A percentile compares a stretch with the other conserved stretches of the same genome.
Evolutionary conservation across 2,113 vertebrate genomes (phyloP).

Genomic region (Oxyruncus cristatus): DNA sequence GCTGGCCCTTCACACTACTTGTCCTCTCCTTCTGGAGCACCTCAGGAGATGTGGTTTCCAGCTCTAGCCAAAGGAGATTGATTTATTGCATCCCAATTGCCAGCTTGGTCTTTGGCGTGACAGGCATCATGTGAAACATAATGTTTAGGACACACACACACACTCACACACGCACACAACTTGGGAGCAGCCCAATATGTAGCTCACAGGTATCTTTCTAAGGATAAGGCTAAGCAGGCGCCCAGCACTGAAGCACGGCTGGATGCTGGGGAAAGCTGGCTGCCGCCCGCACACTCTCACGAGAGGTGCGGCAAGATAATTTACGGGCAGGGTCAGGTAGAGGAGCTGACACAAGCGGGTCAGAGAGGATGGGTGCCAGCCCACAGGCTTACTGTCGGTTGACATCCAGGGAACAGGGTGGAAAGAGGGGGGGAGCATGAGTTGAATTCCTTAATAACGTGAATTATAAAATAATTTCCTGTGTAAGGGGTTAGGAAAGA

Average conservation of each 20-base stretch:
- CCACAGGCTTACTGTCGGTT: not conserved
- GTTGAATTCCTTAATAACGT: not conserved
- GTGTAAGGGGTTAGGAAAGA: conserved; percentile 50
- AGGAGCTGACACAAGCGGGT: not conserved
- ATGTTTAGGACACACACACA: not conserved
- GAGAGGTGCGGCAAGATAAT: not conserved
- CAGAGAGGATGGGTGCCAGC: conserved; percentile 19
- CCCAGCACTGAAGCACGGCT: rapidly evolving
- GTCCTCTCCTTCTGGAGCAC: not conserved
- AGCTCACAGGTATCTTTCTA: not conserved
- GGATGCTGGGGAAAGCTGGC: not conserved
- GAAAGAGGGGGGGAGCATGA: not conserved
- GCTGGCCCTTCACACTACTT: not conserved
- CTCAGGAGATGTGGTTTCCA: not conserved
- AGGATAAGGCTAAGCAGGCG: not conserved
- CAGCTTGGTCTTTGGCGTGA: not conserved
- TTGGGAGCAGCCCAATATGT: rapidly evolving
- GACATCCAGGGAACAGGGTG: not conserved
- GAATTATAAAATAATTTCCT: conserved; percentile 66
- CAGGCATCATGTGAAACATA: rapidly evolving
- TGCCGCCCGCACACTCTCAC: not conserved
- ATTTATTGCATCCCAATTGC: not conserved
- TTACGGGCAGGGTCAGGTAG: conserved; percentile 29
- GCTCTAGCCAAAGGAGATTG: not conserved
- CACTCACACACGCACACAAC: not conserved